Percentiles rank a stretch among this genome's conserved stretches.
Conservation (phyloP, 2,113 vertebrate species). For the Trinectes maculatus region DNA sequence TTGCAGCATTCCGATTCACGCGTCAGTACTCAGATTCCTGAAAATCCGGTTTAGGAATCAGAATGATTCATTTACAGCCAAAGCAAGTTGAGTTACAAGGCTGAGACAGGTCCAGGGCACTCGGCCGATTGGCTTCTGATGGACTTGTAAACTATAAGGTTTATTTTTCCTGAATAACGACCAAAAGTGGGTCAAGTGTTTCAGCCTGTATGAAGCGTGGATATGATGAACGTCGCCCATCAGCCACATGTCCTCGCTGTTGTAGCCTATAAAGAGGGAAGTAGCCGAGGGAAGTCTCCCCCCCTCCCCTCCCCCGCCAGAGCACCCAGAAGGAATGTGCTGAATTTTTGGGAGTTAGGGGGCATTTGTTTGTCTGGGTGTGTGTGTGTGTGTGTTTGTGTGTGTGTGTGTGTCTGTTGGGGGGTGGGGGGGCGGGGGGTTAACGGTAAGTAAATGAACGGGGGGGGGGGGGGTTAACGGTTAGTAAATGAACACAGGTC, state of each 20-base stretch:
- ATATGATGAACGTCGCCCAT: neutral
- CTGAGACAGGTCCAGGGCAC: neutral
- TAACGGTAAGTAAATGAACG: too few species aligned
- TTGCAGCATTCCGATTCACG: too few species aligned
- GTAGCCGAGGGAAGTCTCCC: neutral
- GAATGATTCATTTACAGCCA: neutral
- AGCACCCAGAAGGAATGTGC: slow-evolving; percentile 43
- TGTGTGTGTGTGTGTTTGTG: slow-evolving; percentile 17
- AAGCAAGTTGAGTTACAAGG: neutral
- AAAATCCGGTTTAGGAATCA: neutral
- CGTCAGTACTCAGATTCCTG: slow-evolving; percentile 7
- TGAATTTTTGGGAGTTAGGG: slow-evolving; percentile 32
- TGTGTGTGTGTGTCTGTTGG: neutral
- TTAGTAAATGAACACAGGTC: neutral
- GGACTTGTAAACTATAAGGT: neutral
- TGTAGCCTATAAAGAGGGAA: neutral
- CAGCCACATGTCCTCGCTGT: neutral
- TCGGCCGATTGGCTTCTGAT: neutral
- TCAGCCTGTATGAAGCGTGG: neutral
- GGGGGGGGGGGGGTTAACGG: neutral
- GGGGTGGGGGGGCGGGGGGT: neutral
- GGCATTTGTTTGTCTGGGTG: too few species aligned
- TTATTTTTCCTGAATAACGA: too few species aligned
- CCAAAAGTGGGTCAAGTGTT: neutral
- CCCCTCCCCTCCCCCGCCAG: slow-evolving; percentile 7